Evolutionary conservation across 2,797 vertebrate genomes (phyloP), one percentile per base, ranked within the genome.

Genomic region (Crax fasciolata): DNA sequence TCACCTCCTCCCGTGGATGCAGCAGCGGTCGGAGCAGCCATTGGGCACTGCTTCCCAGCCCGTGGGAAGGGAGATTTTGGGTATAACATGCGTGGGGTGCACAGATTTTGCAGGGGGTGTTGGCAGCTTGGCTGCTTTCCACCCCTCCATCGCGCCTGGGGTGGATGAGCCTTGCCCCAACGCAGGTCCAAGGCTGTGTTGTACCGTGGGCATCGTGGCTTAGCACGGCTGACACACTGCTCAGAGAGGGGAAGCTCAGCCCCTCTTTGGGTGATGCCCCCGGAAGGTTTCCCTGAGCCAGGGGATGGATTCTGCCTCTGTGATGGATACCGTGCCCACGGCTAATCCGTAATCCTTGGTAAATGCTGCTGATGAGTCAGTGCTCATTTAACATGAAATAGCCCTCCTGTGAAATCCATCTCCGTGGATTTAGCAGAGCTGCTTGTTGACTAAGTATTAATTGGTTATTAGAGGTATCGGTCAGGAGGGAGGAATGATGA

Each of bases 261-360:
- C 75, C 12, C 41, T 41, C 1, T 18, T 20, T 24, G 58, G 67
- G 41, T 43, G 54, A 17, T 4, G 2, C 2, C 10, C 68, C 49
- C 19, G 8, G 3, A 2, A 4, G 58, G 3, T 48, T 23, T 41
- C 18, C 5, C 1, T n/a, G 49, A 54, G 35, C 51, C 8, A 9
- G 27, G 18, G 72, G 32, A 24, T 0, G 4, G 57, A 8, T 7
- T 48, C 9, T 6, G 6, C 84, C 23, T 76, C 43, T 35, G 54
- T 75, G 94, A 94, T 86, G 96, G 89, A 87, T 95, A 30, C 75
- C 4, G 13, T 46, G 91, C 92, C 87, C 13, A 17, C n/a, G 11
- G 93, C 95, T 97, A 97, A 96, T 96, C 75, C 86, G 70, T 93
- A 97, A 97, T 97, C 95, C 93, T 90, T 13, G 20, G 89, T 93